Conservation (phyloP, 2,888 invertebrate genomes). For the Agriotes lineatus region DNA sequence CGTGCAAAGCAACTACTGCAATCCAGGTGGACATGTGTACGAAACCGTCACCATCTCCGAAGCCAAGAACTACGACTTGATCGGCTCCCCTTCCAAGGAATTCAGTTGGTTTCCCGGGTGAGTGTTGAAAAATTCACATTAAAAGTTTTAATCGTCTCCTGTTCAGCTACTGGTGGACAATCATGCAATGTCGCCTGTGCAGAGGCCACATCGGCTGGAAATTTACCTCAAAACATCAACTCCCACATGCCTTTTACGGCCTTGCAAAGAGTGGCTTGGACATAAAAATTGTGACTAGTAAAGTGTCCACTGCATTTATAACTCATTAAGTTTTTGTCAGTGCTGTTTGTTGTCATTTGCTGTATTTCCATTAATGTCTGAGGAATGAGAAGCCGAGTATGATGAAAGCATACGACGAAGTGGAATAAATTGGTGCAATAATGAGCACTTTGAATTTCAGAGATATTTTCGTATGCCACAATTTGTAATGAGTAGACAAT, state of each 20-base stretch:
- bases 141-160: slow-evolving; percentile 13
- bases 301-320: background rate
- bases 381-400: too few relatives aligned
- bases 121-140: slow-evolving; percentile 30
- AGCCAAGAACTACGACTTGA: slow-evolving; percentile 68
- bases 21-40: slow-evolving; percentile 82
- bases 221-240: slow-evolving; percentile 77
- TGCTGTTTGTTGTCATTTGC: background rate
- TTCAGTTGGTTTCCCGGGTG: slow-evolving; percentile 90
- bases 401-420: too few relatives aligned
- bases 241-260: slow-evolving; percentile 80
- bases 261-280: slow-evolving; percentile 71
- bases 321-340: background rate
- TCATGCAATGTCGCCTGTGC: slow-evolving; percentile 78
- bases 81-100: slow-evolving; percentile 74
- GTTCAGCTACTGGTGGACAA: slow-evolving; percentile 84
- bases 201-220: slow-evolving; percentile 83
- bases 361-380: background rate
- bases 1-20: slow-evolving; percentile 84
- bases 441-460: too few relatives aligned
- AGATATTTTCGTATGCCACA: too few relatives aligned
- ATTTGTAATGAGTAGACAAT: too few relatives aligned
- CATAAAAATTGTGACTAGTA: slow-evolving; percentile 47
- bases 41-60: slow-evolving; percentile 81
- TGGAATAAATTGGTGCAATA: too few relatives aligned